phyloP scores from a whole-genome alignment of 1,140 invertebrate genomes.

The Drusus annulatus region DNA sequence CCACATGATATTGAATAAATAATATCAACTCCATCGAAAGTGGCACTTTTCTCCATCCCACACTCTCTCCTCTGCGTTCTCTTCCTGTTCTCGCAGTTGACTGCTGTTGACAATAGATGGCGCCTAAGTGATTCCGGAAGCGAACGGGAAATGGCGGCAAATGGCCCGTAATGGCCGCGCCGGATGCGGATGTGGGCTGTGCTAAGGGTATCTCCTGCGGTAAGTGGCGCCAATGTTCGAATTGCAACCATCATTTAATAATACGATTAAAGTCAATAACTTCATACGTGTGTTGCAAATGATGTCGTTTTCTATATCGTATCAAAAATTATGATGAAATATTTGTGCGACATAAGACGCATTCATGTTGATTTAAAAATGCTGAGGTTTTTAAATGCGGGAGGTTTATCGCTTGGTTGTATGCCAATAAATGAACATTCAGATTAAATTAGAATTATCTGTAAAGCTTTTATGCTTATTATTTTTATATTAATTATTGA shows the following conservation, averaged over 20 bases:
- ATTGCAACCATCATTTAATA: neutral
- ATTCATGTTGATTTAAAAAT: too few relatives aligned
- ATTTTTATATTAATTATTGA: too few relatives aligned
- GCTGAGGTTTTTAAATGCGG: too few relatives aligned
- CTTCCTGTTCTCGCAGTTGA: slow-evolving; percentile 1
- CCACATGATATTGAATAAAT: slow-evolving; percentile 31
- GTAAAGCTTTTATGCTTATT: too few relatives aligned
- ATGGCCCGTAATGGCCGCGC: slow-evolving; percentile 45
- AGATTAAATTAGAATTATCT: too few relatives aligned
- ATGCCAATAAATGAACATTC: too few relatives aligned
- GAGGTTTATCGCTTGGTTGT: too few relatives aligned
- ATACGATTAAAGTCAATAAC: too few relatives aligned
- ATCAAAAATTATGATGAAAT: too few relatives aligned
- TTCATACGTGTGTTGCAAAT: too few relatives aligned
- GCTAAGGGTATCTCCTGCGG: neutral
- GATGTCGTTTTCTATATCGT: too few relatives aligned
- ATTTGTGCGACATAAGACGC: too few relatives aligned
- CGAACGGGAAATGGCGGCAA: slow-evolving; percentile 45
- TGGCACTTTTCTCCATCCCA: neutral
- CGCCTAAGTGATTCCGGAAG: slow-evolving; percentile 48
- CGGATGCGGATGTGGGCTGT: slow-evolving; percentile 19
- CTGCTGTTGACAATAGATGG: slow-evolving; percentile 44
- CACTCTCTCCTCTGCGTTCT: neutral
- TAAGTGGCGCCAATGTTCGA: slow-evolving; percentile 28
- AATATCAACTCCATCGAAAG: neutral